Evolutionary conservation across 2,888 invertebrate species (phyloP).

Genomic region (Halictus ligatus): DNA sequence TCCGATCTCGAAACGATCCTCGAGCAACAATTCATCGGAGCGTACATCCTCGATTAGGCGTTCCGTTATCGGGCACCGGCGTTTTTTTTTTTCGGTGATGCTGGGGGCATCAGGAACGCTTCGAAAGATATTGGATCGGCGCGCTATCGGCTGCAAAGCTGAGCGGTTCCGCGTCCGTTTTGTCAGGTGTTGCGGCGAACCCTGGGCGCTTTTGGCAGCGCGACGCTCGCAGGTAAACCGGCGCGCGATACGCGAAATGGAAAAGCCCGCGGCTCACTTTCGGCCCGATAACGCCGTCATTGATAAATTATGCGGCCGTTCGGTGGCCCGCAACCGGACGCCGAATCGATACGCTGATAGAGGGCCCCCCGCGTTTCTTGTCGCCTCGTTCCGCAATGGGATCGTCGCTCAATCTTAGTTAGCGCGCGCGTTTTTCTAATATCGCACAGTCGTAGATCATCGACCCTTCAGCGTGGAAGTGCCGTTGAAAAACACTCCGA

Average conservation of each 20-base stretch:
- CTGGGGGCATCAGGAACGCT: slow-evolving; percentile 26
- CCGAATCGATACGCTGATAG: slow-evolving; percentile 39
- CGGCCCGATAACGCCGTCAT: slow-evolving; percentile 49
- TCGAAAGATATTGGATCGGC: slow-evolving; percentile 59
- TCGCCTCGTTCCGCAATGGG: neutral
- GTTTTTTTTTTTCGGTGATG: slow-evolving; percentile 15
- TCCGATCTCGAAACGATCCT: neutral
- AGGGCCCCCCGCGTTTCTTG: neutral
- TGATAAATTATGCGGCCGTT: slow-evolving; percentile 59
- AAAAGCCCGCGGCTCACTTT: slow-evolving; percentile 58
- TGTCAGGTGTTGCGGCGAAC: slow-evolving; percentile 59
- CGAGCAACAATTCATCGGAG: slow-evolving; percentile 28
- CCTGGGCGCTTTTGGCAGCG: slow-evolving; percentile 50
- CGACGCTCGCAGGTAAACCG: slow-evolving; percentile 46
- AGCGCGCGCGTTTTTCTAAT: neutral
- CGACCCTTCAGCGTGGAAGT: neutral
- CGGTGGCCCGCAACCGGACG: neutral
- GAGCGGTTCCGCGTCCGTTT: slow-evolving; percentile 48
- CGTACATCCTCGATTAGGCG: slow-evolving; percentile 21
- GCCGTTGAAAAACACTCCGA: neutral
- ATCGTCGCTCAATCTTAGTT: neutral
- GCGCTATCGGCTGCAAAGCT: slow-evolving; percentile 44
- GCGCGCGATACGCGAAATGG: slow-evolving; percentile 46
- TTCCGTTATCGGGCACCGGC: slow-evolving; percentile 21
- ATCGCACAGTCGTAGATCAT: neutral